phyloP scores from a whole-genome alignment of 2,113 vertebrate species.

The Paratilapia polleni region DNA sequence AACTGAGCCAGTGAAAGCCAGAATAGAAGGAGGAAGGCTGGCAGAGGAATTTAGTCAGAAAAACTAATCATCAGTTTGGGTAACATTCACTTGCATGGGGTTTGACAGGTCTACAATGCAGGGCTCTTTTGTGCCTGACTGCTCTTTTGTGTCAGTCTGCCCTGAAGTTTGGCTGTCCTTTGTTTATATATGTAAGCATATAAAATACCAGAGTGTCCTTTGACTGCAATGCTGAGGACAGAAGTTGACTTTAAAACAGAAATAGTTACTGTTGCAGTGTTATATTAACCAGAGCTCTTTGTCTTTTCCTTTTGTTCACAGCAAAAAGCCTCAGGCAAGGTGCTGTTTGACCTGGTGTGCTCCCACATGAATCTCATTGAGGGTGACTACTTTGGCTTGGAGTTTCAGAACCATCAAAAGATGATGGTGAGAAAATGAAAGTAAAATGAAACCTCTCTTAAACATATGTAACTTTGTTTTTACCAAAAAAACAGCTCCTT shows the following conservation, averaged over 20 bases:
- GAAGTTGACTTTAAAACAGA: background rate
- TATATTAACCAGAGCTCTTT: slow-evolving; percentile 5
- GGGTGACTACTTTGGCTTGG: slow-evolving; percentile 97
- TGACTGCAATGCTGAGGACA: background rate
- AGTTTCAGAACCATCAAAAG: slow-evolving; percentile 94
- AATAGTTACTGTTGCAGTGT: background rate
- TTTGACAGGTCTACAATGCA: slow-evolving; percentile 18
- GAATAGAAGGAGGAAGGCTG: background rate
- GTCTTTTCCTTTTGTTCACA: slow-evolving; percentile 71
- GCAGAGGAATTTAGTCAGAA: slow-evolving; percentile 1
- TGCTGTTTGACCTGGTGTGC: slow-evolving; percentile 93
- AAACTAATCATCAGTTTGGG: slow-evolving; percentile 13
- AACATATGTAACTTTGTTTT: background rate
- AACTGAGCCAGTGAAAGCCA: slow-evolving; percentile 5
- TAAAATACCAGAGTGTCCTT: slow-evolving; percentile 15
- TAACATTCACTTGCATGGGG: background rate
- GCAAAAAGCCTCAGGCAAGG: slow-evolving; percentile 94
- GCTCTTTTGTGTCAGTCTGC: slow-evolving; percentile 16
- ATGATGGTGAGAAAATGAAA: slow-evolving; percentile 86
- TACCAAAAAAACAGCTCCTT: background rate
- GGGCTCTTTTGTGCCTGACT: slow-evolving; percentile 7
- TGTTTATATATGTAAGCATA: background rate
- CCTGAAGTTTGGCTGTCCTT: background rate
- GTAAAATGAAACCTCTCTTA: background rate
- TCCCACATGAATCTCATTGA: slow-evolving; percentile 96